A percentile compares a stretch with the other conserved stretches of the same genome.
Evolutionary conservation across 37 sponge, comb jelly and placozoan genomes (phyloP).

Genomic region (Cladorhizidae sp.): DNA sequence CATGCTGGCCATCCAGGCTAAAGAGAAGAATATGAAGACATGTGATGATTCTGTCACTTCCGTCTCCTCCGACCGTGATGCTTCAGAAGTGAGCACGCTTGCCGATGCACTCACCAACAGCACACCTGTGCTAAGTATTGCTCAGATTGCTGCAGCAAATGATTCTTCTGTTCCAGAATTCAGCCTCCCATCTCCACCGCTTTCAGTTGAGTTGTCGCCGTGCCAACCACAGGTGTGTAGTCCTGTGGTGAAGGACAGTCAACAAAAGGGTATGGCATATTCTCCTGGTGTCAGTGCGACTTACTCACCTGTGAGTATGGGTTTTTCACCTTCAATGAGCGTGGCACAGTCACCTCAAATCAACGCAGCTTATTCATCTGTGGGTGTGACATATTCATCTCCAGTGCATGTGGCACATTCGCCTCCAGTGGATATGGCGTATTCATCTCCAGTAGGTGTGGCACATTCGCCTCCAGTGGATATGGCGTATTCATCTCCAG

Average conservation of each 20-base stretch:
- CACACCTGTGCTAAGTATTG: background rate
- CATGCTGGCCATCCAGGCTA: slow-evolving; percentile 42
- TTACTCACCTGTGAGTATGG: background rate
- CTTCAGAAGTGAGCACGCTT: slow-evolving; percentile 5
- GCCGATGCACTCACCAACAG: slow-evolving; percentile 2
- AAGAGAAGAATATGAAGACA: slow-evolving; percentile 26
- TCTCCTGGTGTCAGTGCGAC: no score
- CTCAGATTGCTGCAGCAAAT: background rate
- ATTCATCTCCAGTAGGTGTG: no score
- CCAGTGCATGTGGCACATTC: no score
- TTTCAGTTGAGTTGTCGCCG: background rate
- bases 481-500: slow-evolving; percentile 4
- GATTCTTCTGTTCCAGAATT: background rate
- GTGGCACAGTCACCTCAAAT: background rate
- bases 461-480: background rate
- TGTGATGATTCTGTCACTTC: background rate
- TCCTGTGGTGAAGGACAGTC: no score
- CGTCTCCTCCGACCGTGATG: background rate
- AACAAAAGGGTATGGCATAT: no score
- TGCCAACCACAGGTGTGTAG: background rate
- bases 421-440: no score
- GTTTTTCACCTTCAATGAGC: background rate
- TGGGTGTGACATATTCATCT: background rate
- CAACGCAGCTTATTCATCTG: background rate
- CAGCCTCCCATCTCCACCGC: background rate